Evolutionary conservation across 1,140 invertebrate genomes (phyloP).

Genomic region (Odontomachus brunneus): DNA sequence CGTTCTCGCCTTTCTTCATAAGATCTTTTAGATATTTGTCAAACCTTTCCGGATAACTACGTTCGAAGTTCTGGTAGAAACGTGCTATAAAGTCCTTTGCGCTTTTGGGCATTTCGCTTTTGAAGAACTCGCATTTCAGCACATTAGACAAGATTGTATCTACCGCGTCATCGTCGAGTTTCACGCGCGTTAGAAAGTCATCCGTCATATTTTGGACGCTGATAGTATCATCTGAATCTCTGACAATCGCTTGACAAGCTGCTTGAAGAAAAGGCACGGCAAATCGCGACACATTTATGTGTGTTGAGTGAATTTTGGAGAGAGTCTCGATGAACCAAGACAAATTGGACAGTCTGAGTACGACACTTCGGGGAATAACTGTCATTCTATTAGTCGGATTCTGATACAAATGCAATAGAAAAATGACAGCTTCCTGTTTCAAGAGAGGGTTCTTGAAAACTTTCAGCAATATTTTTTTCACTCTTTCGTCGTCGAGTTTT

Average conservation of each 20-base stretch:
- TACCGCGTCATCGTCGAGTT: conserved; percentile 82
- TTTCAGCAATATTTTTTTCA: conserved; percentile 88
- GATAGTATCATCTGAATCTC: conserved; percentile 40
- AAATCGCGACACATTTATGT: conserved; percentile 86
- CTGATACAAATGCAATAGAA: conserved; percentile 88
- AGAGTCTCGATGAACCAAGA: conserved; percentile 86
- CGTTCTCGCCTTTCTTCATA: conserved; percentile 70
- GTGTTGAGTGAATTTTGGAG: conserved; percentile 83
- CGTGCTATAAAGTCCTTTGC: conserved; percentile 74
- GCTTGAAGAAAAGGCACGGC: conserved; percentile 85
- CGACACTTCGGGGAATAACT: conserved; percentile 84
- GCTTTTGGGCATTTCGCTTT: conserved; percentile 64
- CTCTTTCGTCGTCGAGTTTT: conserved; percentile 87
- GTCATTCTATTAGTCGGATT: conserved; percentile 85
- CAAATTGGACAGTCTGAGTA: conserved; percentile 85
- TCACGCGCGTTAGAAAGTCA: conserved; percentile 86
- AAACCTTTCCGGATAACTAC: conserved; percentile 88
- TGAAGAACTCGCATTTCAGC: conserved; percentile 66
- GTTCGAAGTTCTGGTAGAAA: conserved; percentile 86
- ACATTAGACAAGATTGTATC: conserved; percentile 78
- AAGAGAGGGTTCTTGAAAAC: conserved; percentile 86
- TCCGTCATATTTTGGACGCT: conserved; percentile 78
- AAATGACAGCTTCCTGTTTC: conserved; percentile 86
- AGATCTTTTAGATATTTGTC: conserved; percentile 85
- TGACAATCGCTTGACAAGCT: conserved; percentile 69